phyloP scores from a whole-genome alignment of 2,797 vertebrate species.

The Botia almorhae region DNA sequence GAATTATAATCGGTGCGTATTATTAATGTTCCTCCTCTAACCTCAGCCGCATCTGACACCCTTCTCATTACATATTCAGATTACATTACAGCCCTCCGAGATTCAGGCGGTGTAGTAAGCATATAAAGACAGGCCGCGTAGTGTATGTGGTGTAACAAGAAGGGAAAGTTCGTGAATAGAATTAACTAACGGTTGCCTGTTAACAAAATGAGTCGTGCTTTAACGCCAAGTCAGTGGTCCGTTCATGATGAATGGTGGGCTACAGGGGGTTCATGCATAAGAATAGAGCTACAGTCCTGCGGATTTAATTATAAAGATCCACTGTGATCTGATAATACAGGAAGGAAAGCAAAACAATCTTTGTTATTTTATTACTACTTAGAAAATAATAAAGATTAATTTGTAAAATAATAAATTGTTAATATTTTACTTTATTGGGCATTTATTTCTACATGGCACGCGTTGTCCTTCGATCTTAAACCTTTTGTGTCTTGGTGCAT shows the following conservation, averaged over 20 bases:
- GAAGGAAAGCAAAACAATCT: background rate
- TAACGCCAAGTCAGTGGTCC: conserved; percentile 43
- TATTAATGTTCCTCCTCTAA: background rate
- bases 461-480: too few species aligned
- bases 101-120: background rate
- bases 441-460: background rate
- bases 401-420: background rate
- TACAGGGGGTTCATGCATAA: conserved; percentile 47
- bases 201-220: conserved; percentile 38
- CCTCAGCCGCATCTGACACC: background rate
- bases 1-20: background rate
- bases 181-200: conserved; percentile 51
- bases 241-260: conserved; percentile 38
- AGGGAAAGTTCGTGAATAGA: conserved; percentile 37
- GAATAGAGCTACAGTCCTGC: conserved; percentile 23
- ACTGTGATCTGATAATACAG: conserved; percentile 30
- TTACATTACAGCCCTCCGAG: background rate
- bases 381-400: too few species aligned
- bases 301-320: conserved; percentile 6
- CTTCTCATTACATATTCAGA: conserved; percentile 7
- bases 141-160: background rate
- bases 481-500: too few species aligned
- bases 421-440: background rate
- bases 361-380: background rate
- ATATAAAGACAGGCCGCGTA: background rate